Base-by-base conservation (phyloP, 2,888 invertebrate species). In the Meta bourneti region DNA sequence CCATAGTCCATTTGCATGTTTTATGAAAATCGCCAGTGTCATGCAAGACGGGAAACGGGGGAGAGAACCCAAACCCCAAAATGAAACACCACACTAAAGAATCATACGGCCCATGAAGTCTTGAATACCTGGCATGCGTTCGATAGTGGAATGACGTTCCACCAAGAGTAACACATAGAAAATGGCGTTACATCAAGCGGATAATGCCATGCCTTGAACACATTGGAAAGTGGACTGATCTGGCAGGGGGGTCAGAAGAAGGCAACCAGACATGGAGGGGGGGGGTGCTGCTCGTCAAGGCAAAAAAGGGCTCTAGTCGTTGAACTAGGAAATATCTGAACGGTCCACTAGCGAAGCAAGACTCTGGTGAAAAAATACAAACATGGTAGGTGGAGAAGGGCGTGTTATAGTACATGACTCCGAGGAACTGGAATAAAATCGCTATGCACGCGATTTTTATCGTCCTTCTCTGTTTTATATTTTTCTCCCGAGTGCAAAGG, bases 321-420 rank as follows among this genome's bases (percentile, higher is more conserved):
- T 88, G 72, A 81, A 81, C 88, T 74, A 80, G 72, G 81, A 74
- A 72, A 88, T 81, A 80, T 88, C 20, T 51, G 82, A 88, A 82
- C 77, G 89, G 82, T 89, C 81, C 77, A 82, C 82, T 82, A 20
- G 54, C 89, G 89, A 82, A 20, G 89, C 89, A 82, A 69, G 75
- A 54, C 71, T 51, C 69, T 13, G 34, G 52, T 71, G 19, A 70
- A 79, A 72, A 80, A 84, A 84, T n/a, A 83, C 11, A 72, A 52
- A 49, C 81, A 81, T n/a, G 20, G 9, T 16, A 71, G n/a, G n/a
- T 7, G 11, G 69, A 61, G 20, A 80, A 34, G 61, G 6, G 51
- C 70, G 19, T 51, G 13, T 16, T 51, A 51, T 2, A 19, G 48
- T 49, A 49, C 51, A 9, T 20, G 69, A 19, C 70, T 49, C 49